A percentile compares a stretch with the other conserved stretches of the same genome.
Conservation (phyloP, 2,888 invertebrate genomes). For the Dasypolia templi region DNA sequence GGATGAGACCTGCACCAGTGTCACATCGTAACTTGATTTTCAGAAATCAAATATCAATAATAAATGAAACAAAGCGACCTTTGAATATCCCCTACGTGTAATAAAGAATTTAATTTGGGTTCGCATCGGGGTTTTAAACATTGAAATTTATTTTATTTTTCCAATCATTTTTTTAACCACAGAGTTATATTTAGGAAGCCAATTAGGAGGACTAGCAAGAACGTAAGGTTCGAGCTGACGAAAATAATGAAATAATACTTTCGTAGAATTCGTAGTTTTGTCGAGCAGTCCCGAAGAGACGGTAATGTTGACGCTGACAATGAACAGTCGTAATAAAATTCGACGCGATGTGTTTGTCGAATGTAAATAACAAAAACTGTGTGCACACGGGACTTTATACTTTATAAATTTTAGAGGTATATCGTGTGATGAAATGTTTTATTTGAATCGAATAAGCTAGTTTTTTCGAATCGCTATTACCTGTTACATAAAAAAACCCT, state of each 20-base stretch:
- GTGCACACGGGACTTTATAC: conserved; percentile 21
- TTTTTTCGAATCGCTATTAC: background rate
- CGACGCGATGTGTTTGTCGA: conserved; percentile 48
- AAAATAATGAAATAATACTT: background rate
- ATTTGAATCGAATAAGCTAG: conserved; percentile 18
- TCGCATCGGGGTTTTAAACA: conserved; percentile 6
- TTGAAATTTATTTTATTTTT: conserved; percentile 3
- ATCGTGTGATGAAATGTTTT: conserved; percentile 14
- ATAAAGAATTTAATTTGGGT: conserved; percentile 23
- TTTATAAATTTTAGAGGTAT: conserved; percentile 28
- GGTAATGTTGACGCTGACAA: conserved; percentile 45
- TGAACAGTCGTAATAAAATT: conserved; percentile 51
- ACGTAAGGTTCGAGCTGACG: background rate
- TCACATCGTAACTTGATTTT: conserved; percentile 46
- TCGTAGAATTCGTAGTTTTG: conserved; percentile 10
- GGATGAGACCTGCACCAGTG: conserved; percentile 44
- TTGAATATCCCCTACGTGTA: conserved; percentile 1
- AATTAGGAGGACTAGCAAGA: background rate
- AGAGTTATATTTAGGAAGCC: background rate
- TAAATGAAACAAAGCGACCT: conserved; percentile 45
- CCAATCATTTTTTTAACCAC: background rate
- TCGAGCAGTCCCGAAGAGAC: conserved; percentile 19
- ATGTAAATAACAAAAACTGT: conserved; percentile 54
- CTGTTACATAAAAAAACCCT: background rate
- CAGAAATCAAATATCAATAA: conserved; percentile 57